Conservation (phyloP, 2,797 vertebrate species). For the Dermochelys coriacea region DNA sequence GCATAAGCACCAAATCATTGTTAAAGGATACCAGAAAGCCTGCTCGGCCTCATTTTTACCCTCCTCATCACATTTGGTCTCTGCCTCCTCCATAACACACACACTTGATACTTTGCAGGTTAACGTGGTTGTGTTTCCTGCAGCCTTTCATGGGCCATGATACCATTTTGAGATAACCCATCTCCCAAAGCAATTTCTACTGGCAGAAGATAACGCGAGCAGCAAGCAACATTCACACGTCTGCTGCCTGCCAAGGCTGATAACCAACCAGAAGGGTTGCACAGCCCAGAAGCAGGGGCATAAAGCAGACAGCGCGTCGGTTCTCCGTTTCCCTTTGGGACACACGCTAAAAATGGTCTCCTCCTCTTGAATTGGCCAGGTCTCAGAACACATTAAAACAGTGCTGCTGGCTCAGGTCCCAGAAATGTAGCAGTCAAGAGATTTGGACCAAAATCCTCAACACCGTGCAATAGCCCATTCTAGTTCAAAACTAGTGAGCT, state of each 20-base stretch:
- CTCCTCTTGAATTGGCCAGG: not conserved
- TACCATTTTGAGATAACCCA: not conserved
- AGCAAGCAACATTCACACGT: no score
- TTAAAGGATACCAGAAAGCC: not conserved
- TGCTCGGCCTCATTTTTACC: not conserved
- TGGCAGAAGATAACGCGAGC: not conserved
- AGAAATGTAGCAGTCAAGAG: not conserved
- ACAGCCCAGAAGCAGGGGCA: not conserved
- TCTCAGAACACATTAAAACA: constrained; percentile 4
- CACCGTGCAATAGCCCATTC: not conserved
- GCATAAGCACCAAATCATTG: not conserved
- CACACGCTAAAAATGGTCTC: not conserved
- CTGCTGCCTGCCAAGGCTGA: not conserved
- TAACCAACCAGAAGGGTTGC: not conserved
- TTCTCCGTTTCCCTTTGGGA: not conserved
- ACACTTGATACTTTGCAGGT: not conserved
- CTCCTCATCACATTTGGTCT: not conserved
- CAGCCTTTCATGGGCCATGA: not conserved
- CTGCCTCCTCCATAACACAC: not conserved
- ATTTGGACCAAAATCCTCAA: not conserved
- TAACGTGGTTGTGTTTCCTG: not conserved
- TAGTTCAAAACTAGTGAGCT: not conserved
- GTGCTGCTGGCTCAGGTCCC: not conserved
- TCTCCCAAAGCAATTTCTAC: not conserved
- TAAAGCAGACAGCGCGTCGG: not conserved